These are phyloP conservation scores for Phytoseiulus persimilis DNA, from an alignment of 2,888 invertebrate species.

Conservation along the genomic window DNA sequence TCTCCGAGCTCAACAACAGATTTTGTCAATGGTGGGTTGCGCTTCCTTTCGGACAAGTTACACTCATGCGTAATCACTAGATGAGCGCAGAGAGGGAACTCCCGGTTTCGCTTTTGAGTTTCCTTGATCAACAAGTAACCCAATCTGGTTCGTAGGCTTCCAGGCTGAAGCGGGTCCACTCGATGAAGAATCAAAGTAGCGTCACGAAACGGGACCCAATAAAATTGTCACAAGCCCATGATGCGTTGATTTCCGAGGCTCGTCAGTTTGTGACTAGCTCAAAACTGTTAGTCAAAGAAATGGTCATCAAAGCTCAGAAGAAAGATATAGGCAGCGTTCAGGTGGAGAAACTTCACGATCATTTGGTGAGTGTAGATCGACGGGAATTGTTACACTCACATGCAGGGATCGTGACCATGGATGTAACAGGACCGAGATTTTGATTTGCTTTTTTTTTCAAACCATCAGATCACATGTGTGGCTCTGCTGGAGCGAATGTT, in stretches of 20 bases:
- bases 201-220: constrained; percentile 48
- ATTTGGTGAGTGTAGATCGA: constrained; percentile 10
- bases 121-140: too few species aligned
- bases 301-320: constrained; percentile 8
- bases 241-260: constrained; percentile 69
- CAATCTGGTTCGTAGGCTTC: neutral
- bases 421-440: neutral
- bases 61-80: too few species aligned
- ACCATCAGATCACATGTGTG: constrained; percentile 66
- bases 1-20: constrained; percentile 17
- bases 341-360: constrained; percentile 25
- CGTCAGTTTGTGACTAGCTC: constrained; percentile 73
- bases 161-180: neutral
- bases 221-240: constrained; percentile 59
- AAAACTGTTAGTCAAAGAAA: constrained; percentile 64
- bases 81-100: too few species aligned
- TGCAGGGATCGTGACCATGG: too few species aligned
- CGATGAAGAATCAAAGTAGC: constrained; percentile 37
- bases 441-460: constrained; percentile 57
- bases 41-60: too few species aligned
- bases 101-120: too few species aligned
- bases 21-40: constrained; percentile 10
- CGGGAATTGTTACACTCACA: too few species aligned
- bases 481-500: constrained; percentile 64
- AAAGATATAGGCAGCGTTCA: constrained; percentile 24